phyloP scores from a whole-genome alignment of 2,797 vertebrate species.

The Micromesistius poutassou region DNA sequence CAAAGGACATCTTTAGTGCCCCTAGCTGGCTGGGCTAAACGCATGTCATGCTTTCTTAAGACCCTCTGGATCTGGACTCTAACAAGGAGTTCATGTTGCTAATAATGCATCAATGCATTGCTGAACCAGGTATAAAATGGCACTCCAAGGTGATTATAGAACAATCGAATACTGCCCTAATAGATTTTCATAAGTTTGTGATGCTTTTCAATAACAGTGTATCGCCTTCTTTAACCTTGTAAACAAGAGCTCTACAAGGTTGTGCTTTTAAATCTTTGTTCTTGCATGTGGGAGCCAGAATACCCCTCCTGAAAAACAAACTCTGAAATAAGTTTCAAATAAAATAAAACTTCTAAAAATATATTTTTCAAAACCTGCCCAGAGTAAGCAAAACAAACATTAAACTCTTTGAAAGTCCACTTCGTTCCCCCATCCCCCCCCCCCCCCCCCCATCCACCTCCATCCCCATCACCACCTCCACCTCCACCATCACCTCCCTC shows the following conservation, averaged over 20 bases:
- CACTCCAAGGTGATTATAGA: too few species aligned
- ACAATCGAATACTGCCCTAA: too few species aligned
- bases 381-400: slow-evolving; percentile 27
- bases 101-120: background rate
- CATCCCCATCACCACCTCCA: slow-evolving; percentile 35
- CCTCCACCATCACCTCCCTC: slow-evolving; percentile 52
- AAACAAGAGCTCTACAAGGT: too few species aligned
- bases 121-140: background rate
- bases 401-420: slow-evolving; percentile 70
- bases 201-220: too few species aligned
- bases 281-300: too few species aligned
- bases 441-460: slow-evolving; percentile 34
- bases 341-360: slow-evolving; percentile 10
- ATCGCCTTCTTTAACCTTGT: too few species aligned
- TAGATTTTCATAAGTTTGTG: too few species aligned
- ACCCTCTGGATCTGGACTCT: slow-evolving; percentile 6
- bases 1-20: too few species aligned
- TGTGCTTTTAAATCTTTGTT: too few species aligned
- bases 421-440: slow-evolving; percentile 10
- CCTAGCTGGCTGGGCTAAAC: too few species aligned
- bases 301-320: background rate
- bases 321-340: slow-evolving; percentile 22
- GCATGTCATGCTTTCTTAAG: background rate
- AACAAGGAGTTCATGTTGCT: background rate
- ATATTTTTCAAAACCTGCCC: slow-evolving; percentile 33